These are phyloP conservation scores for Cistogaster globosa DNA, from an alignment of 2,888 invertebrate genomes.

Conservation along the genomic window DNA sequence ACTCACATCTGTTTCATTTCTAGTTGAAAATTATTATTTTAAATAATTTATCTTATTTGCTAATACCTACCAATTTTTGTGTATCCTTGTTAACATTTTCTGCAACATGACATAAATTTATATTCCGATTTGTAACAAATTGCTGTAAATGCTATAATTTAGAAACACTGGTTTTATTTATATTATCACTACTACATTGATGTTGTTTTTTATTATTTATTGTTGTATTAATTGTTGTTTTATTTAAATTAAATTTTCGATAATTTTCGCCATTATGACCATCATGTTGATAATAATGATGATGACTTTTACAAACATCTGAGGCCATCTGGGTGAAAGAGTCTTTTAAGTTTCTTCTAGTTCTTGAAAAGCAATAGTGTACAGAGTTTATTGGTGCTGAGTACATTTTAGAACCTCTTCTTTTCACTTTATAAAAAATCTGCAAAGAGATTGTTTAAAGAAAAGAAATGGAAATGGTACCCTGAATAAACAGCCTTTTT, in stretches of 20 bases:
- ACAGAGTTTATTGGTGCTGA: not conserved
- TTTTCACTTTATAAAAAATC: conserved; percentile 59
- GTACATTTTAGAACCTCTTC: conserved; percentile 48
- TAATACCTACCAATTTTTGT: conserved; percentile 60
- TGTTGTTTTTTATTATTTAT: conserved; percentile 63
- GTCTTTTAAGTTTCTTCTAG: not conserved
- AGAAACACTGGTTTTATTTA: conserved; percentile 60
- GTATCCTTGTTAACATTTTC: conserved; percentile 52
- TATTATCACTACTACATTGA: conserved; percentile 65
- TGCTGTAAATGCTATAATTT: conserved; percentile 64
- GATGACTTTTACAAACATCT: not conserved
- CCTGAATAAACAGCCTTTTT: conserved; percentile 50
- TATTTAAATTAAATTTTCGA: conserved; percentile 60
- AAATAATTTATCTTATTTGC: not conserved
- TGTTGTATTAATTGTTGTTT: conserved; percentile 70
- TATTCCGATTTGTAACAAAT: conserved; percentile 43
- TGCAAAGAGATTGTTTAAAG: conserved; percentile 54
- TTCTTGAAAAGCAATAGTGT: conserved; percentile 1
- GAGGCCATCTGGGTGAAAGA: not conserved
- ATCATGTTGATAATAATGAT: conserved; percentile 9
- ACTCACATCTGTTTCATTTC: too few relatives aligned
- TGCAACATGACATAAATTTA: conserved; percentile 33
- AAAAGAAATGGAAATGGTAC: conserved; percentile 45
- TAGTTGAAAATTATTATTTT: too few relatives aligned
- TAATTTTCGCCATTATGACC: conserved; percentile 20